phyloP scores from a whole-genome alignment of 2,888 invertebrate genomes.

The Pseudococcus viburni region DNA sequence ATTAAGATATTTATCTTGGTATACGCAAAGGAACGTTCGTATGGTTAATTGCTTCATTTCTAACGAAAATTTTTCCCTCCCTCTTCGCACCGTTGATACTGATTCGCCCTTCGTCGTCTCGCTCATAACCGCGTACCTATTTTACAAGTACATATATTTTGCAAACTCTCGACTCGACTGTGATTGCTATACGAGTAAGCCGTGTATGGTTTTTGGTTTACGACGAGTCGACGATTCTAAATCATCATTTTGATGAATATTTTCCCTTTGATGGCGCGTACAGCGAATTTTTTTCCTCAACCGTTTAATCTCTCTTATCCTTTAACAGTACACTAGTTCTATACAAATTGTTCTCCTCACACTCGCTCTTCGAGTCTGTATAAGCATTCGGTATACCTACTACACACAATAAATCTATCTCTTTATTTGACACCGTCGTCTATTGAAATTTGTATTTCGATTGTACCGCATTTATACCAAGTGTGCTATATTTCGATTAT shows the following conservation, averaged over 20 bases:
- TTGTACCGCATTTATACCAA: neutral
- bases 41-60: slow-evolving; percentile 11
- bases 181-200: no score
- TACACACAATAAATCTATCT: slow-evolving; percentile 13
- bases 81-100: neutral
- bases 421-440: slow-evolving; percentile 24
- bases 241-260: neutral
- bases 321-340: slow-evolving; percentile 10
- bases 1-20: slow-evolving; percentile 46
- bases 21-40: neutral
- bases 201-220: neutral
- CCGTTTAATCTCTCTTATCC: neutral
- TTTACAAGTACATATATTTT: neutral
- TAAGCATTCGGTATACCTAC: neutral
- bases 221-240: neutral
- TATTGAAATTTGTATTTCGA: slow-evolving; percentile 25
- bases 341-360: neutral
- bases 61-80: neutral
- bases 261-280: neutral
- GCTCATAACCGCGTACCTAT: no score
- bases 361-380: neutral
- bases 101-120: no score
- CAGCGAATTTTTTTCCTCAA: neutral
- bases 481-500: slow-evolving; percentile 16
- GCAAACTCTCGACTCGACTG: neutral